Evolutionary conservation across 1,140 invertebrate genomes (phyloP).

Genomic region (Euwallacea similis): DNA sequence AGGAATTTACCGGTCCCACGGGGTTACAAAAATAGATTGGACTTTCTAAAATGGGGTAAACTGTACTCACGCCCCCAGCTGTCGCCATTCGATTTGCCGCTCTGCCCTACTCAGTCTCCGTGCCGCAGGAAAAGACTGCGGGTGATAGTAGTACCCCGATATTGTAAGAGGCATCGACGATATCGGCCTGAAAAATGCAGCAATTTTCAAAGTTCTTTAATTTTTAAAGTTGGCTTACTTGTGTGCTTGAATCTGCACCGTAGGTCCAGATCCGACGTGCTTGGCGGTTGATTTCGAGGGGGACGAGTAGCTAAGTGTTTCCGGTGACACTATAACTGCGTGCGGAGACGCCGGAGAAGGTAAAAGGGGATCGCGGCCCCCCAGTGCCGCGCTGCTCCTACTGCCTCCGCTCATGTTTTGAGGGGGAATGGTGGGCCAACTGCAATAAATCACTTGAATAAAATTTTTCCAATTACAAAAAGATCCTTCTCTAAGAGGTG

Average conservation of each 20-base stretch:
- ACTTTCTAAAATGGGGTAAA: too few relatives aligned
- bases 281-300: slow-evolving; percentile 48
- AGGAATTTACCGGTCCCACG: too few relatives aligned
- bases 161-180: neutral
- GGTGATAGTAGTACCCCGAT: slow-evolving; percentile 40
- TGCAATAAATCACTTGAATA: slow-evolving; percentile 20
- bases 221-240: slow-evolving; percentile 22
- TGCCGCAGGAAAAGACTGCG: slow-evolving; percentile 45
- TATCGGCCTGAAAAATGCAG: neutral
- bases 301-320: slow-evolving; percentile 65
- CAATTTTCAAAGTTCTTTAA: neutral
- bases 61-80: slow-evolving; percentile 56
- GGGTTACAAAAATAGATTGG: too few relatives aligned
- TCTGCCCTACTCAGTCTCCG: slow-evolving; percentile 56
- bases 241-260: slow-evolving; percentile 36
- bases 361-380: slow-evolving; percentile 52
- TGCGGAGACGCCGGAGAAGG: slow-evolving; percentile 71
- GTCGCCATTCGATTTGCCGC: slow-evolving; percentile 56
- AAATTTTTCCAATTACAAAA: neutral
- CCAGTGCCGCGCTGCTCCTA: slow-evolving; percentile 53
- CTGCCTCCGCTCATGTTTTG: slow-evolving; percentile 63
- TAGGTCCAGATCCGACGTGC: slow-evolving; percentile 27
- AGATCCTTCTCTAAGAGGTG: neutral
- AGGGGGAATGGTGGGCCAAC: slow-evolving; percentile 62
- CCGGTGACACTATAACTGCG: slow-evolving; percentile 73